Base-by-base conservation (phyloP, 2,888 invertebrate species). In the Thereva nobilitata region DNA sequence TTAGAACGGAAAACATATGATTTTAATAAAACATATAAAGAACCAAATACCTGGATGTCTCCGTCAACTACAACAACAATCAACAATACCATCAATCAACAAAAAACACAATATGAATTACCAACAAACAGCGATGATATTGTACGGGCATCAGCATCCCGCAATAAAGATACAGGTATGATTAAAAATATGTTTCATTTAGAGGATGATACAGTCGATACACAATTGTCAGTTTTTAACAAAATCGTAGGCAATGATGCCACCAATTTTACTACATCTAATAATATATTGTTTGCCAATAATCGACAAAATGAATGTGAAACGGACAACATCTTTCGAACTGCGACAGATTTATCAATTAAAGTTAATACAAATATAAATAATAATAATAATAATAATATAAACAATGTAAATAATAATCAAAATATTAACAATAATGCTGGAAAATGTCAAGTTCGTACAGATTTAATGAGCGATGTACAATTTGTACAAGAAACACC, bases 261-360 rank as follows among this genome's bases (percentile, higher is more conserved):
- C 4, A 47, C 10, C 9, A 12, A 6, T 12, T 12, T 8, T 7
- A 44, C 44, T 4, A 5, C 47, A 10, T 12, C 47, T 3, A 47
- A 47, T 47, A 47, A 12, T 47, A 47, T 8, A 12, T 8, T 12
- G 10, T 23, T 55, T 44, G 55, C 49, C 54, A 63, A 67, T 64
- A 49, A 37, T 59, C 38, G 47, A 44, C 44, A n/a, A 35, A 42
- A 44, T 56, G 49, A 65, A 61, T 66, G 69, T 70, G 70, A 70
- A 70, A 70, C 67, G 59, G 67, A 68, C 67, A 70, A 72, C 68
- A 70, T 67, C 69, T 68, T 71, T 67, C 49, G 10, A 54, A 40
- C 63, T 42, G 41, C 64, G 38, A 52, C 45, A 47, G 44, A 67
- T 50, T 61, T 61, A 61, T 61, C 61, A 45, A 7, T 12, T 55